phyloP scores from a whole-genome alignment of 2,113 vertebrate species.

The Cryptomyrus ogoouensis region DNA sequence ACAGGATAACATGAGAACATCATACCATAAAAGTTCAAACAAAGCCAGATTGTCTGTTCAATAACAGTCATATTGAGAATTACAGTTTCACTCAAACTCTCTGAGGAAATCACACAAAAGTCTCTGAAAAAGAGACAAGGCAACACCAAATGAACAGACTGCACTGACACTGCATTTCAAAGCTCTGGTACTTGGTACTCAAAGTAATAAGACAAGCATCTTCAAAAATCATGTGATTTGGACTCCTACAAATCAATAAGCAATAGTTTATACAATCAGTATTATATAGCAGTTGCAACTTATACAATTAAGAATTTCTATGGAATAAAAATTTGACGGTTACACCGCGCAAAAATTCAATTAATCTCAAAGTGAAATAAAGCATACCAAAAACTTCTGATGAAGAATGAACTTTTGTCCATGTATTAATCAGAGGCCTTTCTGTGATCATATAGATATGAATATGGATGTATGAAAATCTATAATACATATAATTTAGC shows the following conservation, averaged over 20 bases:
- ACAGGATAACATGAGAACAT: not conserved
- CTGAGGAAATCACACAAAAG: not conserved
- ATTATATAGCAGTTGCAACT: not conserved
- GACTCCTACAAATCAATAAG: not conserved
- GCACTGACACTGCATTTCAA: not conserved
- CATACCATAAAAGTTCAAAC: not conserved
- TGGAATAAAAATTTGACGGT: not conserved
- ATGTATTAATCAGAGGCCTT: not conserved
- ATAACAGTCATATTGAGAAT: not conserved
- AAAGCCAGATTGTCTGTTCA: conserved; percentile 3
- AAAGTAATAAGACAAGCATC: not conserved
- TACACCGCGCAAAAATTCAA: not conserved
- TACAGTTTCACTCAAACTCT: not conserved
- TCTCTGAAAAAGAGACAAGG: not conserved
- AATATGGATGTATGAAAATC: not conserved
- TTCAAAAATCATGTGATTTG: not conserved
- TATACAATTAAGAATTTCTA: not conserved
- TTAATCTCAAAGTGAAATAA: not conserved
- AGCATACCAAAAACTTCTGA: not conserved
- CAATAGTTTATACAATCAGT: not conserved
- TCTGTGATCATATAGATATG: not conserved
- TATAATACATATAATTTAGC: not conserved
- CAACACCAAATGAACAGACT: not conserved
- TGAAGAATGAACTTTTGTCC: not conserved
- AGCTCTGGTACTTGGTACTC: not conserved